A percentile compares a stretch with the other conserved stretches of the same genome.
Conservation (phyloP, 2,888 invertebrate genomes). For the Congeria kusceri region DNA sequence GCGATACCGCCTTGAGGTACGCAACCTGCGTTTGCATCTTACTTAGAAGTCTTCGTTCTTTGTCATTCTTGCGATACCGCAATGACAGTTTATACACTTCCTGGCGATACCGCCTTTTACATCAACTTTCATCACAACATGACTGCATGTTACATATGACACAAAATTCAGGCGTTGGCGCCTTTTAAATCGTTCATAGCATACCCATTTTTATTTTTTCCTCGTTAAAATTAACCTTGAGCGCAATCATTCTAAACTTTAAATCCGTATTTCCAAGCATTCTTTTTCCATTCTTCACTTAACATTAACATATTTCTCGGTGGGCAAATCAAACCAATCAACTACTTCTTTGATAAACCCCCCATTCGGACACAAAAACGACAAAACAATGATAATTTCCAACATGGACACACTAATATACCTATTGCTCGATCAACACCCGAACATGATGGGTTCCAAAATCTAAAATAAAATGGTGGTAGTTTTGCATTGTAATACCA, state of each 20-base stretch:
- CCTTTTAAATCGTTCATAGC: no score
- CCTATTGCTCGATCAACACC: constrained; percentile 13
- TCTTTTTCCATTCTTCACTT: no score
- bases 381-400: constrained; percentile 4
- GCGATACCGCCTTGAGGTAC: no score
- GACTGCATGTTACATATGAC: no score
- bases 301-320: background rate
- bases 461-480: constrained; percentile 19
- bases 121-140: no score
- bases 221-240: no score
- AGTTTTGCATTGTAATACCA: constrained; percentile 5
- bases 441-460: constrained; percentile 7
- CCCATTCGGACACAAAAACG: background rate
- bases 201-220: no score
- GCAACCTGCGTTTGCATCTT: no score
- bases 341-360: background rate
- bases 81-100: background rate
- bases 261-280: no score
- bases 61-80: background rate
- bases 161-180: no score
- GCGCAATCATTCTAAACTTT: no score
- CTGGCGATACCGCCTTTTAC: background rate
- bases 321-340: constrained; percentile 1
- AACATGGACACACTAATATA: constrained; percentile 5
- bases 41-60: no score